Evolutionary conservation across 2,888 invertebrate genomes (phyloP), one percentile per base, ranked within the genome.

Genomic region (Carterocephalus palaemon): DNA sequence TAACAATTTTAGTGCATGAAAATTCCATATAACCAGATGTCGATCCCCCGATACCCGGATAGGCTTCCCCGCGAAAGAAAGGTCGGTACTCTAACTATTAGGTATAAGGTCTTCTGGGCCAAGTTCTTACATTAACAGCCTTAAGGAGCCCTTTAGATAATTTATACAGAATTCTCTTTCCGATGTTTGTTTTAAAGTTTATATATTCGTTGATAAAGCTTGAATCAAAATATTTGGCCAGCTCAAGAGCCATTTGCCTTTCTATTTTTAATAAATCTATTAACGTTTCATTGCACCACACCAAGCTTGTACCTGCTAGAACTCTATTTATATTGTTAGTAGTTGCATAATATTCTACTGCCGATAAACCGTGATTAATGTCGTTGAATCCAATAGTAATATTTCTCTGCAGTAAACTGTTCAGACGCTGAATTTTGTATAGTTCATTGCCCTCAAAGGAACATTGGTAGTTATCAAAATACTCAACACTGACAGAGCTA

Each of bases 141-240:
- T 48, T 47, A 1, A 53, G 39, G 5, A 70, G 51, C 32, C 47
- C 39, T 2, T 42, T 48, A 3, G 58, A 33, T 1, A 58, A 33
- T 6, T 41, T 48, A 0, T 47, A 29, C 1, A 73, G 9, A 12
- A 33, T 48, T 1, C 42, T 48, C 24, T 62, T 58, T 4, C 48
- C 43, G n/a, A 52, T 33, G 39, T 52, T 46, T 1, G 51, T 52
- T 52, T 62, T 67, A 13, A 55, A 61, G 17, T 53, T 37, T 2
- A 70, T 39, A 36, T 73, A 77, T 52, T 75, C 75, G 2, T 54
- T 40, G 3, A 68, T 53, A 71, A 57, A 9, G 45, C 37, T 7
- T 49, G 46, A 3, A n/a, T 20, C 16, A 73, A 34, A 7, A 34
- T 31, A 2, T 39, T 51, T 36, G 8, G 16, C 23, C 12, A 43